Base-by-base conservation (phyloP, 2,797 vertebrate species). In the Acanthurus leucopareius region DNA sequence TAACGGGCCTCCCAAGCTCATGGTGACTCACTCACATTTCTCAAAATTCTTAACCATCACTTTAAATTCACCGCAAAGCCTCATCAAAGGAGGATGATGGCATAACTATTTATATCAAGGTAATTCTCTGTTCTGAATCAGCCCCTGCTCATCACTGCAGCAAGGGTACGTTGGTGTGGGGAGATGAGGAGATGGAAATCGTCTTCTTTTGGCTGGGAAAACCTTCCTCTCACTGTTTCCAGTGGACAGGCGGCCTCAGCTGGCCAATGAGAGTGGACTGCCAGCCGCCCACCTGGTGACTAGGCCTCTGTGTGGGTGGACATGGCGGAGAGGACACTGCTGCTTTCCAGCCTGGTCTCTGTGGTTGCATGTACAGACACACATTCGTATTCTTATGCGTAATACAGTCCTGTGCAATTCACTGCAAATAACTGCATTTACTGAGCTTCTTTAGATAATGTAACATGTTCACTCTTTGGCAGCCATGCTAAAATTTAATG, bases 271-370 rank as follows among this genome's bases (percentile, higher is more conserved):
- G 77, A 80, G 78, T 40, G 70, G 80, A 70, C 79, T 66, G 69
- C 84, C 79, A 70, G 65, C 87, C 73, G 65, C 91, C 91, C 89
- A 92, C 91, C 88, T 87, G 84, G 83, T 90, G 88, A 91, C 91
- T 84, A 61, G 86, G 85, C 84, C 72, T 67, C 58, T 81, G 85
- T 86, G 91, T 91, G 87, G 89, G 90, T 14, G 88, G 84, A 80
- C 70, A 28, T 17, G 65, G 82, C 52, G 35, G 69, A 77, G 77
- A 90, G 83, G 83, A 85, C 79, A 49, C 71, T 83, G 84, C 83
- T 85, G 83, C 74, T 90, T 71, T 63, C 72, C 70, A 60, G 75
- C 58, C 83, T 81, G 15, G 75, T 82, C 83, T 86, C 75, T 77
- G 73, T 73, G 81, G 63, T 67, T 82, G 51, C 75, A 61, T 47